Percentiles rank a stretch among this genome's conserved stretches.
Evolutionary conservation across 2,113 vertebrate species (phyloP).

Genomic region (Amblyornis subalaris): DNA sequence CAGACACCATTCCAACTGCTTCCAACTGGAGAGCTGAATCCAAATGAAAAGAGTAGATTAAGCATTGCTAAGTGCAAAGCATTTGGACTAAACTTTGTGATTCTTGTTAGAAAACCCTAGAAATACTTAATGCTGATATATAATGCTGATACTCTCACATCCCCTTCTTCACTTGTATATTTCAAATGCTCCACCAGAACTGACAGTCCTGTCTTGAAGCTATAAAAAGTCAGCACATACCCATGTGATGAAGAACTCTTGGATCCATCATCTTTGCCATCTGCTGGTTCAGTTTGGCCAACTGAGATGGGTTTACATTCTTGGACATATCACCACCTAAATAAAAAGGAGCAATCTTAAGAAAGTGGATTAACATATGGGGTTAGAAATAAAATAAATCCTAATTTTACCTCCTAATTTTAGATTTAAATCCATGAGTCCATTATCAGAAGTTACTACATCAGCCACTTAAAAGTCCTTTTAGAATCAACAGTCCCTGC

Average conservation of each 20-base stretch:
- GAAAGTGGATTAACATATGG: not conserved
- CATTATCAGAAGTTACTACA: not conserved
- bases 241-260: constrained; percentile 98
- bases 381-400: not conserved
- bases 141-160: not conserved
- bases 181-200: not conserved
- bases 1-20: not conserved
- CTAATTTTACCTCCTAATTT: not conserved
- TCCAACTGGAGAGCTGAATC: not conserved
- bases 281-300: constrained; percentile 98
- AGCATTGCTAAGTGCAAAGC: not conserved
- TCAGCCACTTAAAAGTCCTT: not conserved
- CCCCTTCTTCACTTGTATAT: not conserved
- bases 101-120: not conserved
- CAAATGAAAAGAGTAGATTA: not conserved
- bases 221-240: constrained; percentile 67
- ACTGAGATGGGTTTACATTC: constrained; percentile 96
- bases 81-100: not conserved
- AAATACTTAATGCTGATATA: not conserved
- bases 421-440: not conserved
- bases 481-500: not conserved
- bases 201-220: not conserved
- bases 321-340: constrained; percentile 98
- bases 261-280: constrained; percentile 99
- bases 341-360: not conserved